These are phyloP conservation scores for Eremophila alpestris DNA, from an alignment of 2,797 vertebrate species.

Conservation along the genomic window DNA sequence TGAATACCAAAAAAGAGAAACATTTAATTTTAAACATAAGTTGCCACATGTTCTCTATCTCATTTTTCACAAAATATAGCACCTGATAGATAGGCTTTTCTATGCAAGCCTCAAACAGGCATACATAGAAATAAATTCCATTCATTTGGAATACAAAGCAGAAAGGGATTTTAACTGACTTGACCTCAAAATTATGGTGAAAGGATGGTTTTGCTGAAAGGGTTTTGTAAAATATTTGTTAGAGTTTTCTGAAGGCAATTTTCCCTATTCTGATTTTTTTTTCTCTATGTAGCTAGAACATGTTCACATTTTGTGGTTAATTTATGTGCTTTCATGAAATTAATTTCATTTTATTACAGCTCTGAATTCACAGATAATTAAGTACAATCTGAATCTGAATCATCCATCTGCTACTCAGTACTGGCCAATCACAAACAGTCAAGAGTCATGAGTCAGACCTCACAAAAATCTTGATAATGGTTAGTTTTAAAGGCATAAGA, in stretches of 20 bases:
- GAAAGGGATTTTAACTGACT: not conserved
- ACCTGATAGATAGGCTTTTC: not conserved
- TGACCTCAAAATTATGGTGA: not conserved
- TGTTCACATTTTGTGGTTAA: not conserved
- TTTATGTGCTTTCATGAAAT: constrained; percentile 11
- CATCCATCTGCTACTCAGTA: constrained; percentile 36
- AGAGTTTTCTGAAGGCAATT: not conserved
- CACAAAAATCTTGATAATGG: constrained; percentile 6
- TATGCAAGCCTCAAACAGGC: not conserved
- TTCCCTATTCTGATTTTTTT: not conserved
- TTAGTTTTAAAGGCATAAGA: not conserved
- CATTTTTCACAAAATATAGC: constrained; percentile 3
- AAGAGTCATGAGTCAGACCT: constrained; percentile 23
- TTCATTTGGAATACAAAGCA: not conserved
- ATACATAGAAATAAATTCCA: not conserved
- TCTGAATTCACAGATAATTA: constrained; percentile 41
- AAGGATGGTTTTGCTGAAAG: not conserved
- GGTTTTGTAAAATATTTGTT: not conserved
- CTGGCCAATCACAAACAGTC: constrained; percentile 1
- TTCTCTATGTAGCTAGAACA: not conserved
- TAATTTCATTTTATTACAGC: constrained; percentile 38
- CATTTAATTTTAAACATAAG: not conserved
- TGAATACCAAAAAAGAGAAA: not conserved
- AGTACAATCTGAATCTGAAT: constrained; percentile 32
- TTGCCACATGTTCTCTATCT: not conserved